Evolutionary conservation across 2,113 vertebrate genomes (phyloP).

Genomic region (Mellivora capensis): DNA sequence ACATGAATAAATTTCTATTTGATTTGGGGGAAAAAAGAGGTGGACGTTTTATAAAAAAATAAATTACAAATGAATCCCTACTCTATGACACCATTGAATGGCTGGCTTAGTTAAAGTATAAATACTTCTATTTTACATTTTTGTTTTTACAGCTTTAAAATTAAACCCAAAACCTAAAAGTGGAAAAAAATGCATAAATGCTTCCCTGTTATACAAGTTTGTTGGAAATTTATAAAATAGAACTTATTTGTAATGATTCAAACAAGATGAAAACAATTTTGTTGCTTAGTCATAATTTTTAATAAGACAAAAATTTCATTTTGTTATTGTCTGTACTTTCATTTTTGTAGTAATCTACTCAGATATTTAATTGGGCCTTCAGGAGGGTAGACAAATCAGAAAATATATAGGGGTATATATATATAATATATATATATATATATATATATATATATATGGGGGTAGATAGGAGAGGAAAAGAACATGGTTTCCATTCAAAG

Average conservation of each 20-base stretch:
- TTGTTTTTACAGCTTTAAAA: background rate
- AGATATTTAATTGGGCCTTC: background rate
- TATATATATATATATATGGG: no score
- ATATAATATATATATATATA: no score
- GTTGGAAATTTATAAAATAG: background rate
- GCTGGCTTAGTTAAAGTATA: background rate
- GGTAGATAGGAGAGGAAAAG: background rate
- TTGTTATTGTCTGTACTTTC: background rate
- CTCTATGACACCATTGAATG: background rate
- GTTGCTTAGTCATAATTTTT: conserved; percentile 25
- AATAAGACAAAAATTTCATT: background rate
- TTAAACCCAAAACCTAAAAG: background rate
- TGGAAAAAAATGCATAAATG: background rate
- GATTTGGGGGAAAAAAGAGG: background rate
- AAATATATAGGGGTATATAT: no score
- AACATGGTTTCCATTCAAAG: background rate
- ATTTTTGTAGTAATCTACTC: background rate
- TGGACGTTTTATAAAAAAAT: background rate
- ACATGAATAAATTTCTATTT: background rate
- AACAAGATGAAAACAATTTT: background rate
- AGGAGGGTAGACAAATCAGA: background rate
- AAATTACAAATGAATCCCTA: background rate
- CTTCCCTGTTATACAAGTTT: background rate
- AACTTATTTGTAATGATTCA: background rate
- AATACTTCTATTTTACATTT: background rate